phyloP scores from a whole-genome alignment of 2,797 vertebrate species.

The Sylvia borin region DNA sequence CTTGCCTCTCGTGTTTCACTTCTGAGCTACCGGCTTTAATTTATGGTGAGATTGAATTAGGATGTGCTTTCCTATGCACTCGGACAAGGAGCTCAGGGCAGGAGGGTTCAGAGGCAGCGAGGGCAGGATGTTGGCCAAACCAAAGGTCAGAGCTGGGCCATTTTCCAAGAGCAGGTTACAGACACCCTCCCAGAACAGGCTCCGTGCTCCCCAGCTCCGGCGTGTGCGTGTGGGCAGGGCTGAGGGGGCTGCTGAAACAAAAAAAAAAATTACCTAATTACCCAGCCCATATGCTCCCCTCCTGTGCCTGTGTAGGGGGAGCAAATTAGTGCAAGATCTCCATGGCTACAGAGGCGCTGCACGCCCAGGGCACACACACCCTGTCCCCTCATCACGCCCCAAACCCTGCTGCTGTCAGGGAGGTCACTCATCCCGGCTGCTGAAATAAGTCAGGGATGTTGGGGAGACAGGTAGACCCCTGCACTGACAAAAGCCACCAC shows the following conservation, averaged over 20 bases:
- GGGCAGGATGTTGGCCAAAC: background rate
- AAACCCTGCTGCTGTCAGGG: background rate
- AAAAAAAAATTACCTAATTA: conserved; percentile 30
- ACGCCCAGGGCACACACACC: fast-evolving
- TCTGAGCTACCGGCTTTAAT: background rate
- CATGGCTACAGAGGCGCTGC: background rate
- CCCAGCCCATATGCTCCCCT: conserved; percentile 42
- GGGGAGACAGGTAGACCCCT: fast-evolving
- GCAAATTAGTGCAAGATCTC: background rate
- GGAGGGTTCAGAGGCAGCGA: background rate
- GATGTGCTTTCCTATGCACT: background rate
- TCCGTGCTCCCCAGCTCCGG: background rate
- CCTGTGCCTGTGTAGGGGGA: background rate
- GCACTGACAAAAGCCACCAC: background rate
- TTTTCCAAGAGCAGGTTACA: conserved; percentile 2
- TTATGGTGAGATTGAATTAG: conserved; percentile 26
- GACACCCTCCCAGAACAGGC: background rate
- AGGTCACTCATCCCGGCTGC: background rate
- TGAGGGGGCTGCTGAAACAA: conserved; percentile 53
- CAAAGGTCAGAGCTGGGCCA: background rate
- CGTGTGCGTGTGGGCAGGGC: conserved; percentile 6
- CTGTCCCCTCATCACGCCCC: background rate
- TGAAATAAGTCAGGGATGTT: background rate
- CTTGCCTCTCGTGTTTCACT: conserved; percentile 34
- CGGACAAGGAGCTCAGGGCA: background rate